Evolutionary conservation across 2,113 vertebrate species (phyloP), one percentile per base, ranked within the genome.

Genomic region (Sorex araneus): DNA sequence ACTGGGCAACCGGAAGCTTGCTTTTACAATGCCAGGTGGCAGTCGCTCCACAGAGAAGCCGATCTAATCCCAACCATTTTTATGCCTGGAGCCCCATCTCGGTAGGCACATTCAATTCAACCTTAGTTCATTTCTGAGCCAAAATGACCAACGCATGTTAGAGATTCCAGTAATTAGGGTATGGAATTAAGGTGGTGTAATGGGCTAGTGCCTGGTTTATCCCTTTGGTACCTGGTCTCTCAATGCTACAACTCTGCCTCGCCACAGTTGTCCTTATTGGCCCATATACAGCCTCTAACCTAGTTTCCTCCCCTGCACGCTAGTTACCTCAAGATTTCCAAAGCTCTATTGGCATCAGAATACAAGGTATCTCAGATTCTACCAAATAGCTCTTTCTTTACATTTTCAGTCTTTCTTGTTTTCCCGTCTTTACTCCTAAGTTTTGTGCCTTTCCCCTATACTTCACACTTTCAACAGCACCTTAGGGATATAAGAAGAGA

Each of bases 191-290:
- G 25, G 7, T 28, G 47, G 40, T 4, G 30, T 32, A 8, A 1
- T 0, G 10, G 50, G n/a, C 43, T 54, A 34, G 23, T 21, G 40
- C 47, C 40, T 34, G 2, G 4, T 21, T 69, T 15, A 70, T 57
- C 40, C 25, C 47, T 43, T 1, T 27, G 6, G 0, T 71, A 15
- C 36, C 12, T 0, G 0, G 1, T 8, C 6, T 9, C 0, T 36
- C 2, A 8, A 0, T 2, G 2, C 1, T 3, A 19, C 43, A 47
- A 16, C 36, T 16, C 6, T 28, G 16, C 4, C 18, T 28, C 6
- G 3, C 18, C 34, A 83, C 25, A 10, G 43, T 30, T 45, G 16
- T n/a, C 34, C 13, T 67, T 10, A 7, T 40, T 27, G 30, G 40
- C 19, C 23, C 30, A 19, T 27, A 71, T 3, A 23, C 30, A 25